A percentile compares a stretch with the other conserved stretches of the same genome.
Evolutionary conservation across 2,888 invertebrate species (phyloP).

Genomic region (Andrena trimmerana): DNA sequence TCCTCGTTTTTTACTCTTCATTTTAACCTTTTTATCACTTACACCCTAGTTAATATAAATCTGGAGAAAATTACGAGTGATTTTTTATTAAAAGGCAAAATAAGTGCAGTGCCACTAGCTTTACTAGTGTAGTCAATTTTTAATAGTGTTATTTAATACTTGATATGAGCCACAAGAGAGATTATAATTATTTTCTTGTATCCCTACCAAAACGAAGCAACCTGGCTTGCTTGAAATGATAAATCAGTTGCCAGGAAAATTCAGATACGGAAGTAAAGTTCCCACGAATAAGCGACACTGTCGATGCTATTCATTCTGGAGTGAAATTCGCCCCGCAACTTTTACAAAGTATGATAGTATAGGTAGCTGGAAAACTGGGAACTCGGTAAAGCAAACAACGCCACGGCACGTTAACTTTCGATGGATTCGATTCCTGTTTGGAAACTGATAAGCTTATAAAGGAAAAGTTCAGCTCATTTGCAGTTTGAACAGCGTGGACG

Average conservation of each 20-base stretch:
- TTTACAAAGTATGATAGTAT: constrained; percentile 12
- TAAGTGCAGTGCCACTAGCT: too few species aligned
- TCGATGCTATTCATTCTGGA: constrained; percentile 24
- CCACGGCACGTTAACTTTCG: constrained; percentile 12
- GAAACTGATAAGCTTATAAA: constrained; percentile 46
- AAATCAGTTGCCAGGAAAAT: constrained; percentile 12
- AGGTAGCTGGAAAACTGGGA: constrained; percentile 37
- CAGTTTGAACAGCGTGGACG: background rate
- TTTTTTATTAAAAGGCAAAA: too few species aligned
- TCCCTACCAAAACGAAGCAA: background rate
- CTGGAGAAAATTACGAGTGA: too few species aligned
- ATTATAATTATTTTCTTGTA: background rate
- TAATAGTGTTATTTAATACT: background rate
- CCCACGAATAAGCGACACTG: constrained; percentile 19
- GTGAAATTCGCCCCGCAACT: constrained; percentile 34
- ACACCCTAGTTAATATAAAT: too few species aligned
- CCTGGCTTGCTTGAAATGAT: background rate
- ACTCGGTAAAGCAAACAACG: constrained; percentile 33
- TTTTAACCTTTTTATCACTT: too few species aligned
- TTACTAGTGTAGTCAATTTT: too few species aligned
- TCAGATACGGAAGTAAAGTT: constrained; percentile 9
- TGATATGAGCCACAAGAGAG: too few species aligned
- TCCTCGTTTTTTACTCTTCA: too few species aligned
- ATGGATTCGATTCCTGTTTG: constrained; percentile 27
- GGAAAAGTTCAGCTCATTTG: constrained; percentile 44